A percentile compares a stretch with the other conserved stretches of the same genome.
These are phyloP conservation scores for Harmothoe impar DNA, from an alignment of 2,888 invertebrate genomes.

Conservation along the genomic window DNA sequence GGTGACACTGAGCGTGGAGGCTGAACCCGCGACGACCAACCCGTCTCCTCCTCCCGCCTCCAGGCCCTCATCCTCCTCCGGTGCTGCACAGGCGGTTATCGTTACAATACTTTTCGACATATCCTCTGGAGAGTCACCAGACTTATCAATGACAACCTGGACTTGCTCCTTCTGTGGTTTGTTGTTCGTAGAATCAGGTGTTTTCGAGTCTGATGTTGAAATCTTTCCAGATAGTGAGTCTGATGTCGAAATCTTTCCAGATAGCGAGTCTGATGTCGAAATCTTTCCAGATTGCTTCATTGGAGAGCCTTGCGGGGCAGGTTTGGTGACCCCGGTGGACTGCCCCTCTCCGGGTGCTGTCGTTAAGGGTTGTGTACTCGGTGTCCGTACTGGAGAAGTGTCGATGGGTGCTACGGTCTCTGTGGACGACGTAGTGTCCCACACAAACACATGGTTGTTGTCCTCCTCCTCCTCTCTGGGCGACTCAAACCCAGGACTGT, in stretches of 20 bases:
- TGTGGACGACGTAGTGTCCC: background rate
- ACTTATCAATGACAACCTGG: background rate
- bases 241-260: no score
- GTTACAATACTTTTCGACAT: background rate
- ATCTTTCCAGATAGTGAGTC: no score
- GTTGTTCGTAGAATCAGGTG: background rate
- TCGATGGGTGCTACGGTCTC: background rate
- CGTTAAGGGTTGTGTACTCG: no score
- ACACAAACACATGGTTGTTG: conserved; percentile 7
- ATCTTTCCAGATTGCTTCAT: background rate
- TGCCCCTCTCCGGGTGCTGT: no score
- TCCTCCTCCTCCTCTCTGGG: conserved; percentile 50
- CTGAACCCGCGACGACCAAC: background rate
- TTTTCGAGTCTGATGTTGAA: no score
- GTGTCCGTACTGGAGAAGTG: background rate
- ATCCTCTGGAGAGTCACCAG: background rate
- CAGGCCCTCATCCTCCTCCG: background rate
- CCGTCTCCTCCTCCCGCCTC: background rate
- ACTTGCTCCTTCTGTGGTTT: background rate
- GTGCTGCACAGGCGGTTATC: background rate
- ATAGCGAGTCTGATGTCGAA: no score
- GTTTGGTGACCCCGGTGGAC: background rate
- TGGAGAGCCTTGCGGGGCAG: background rate
- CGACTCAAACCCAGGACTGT: conserved; percentile 56
- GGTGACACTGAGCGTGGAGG: conserved; percentile 18